Evolutionary conservation across 2,797 vertebrate species (phyloP).

Genomic region (Etheostoma nigrum): DNA sequence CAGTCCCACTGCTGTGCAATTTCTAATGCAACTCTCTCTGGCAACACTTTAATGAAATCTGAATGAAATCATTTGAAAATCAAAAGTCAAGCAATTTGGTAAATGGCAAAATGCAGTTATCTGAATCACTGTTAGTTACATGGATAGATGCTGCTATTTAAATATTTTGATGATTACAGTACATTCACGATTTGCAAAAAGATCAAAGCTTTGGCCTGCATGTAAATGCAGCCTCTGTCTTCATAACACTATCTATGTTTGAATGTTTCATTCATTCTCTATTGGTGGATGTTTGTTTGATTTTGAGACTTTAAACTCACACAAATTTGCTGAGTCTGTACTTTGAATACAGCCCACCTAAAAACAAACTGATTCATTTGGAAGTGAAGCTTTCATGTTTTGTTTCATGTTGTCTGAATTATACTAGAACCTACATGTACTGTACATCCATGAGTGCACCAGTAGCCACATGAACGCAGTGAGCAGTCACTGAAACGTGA

Average conservation of each 20-base stretch:
- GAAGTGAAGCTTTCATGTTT: slow-evolving; percentile 2
- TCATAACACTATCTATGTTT: neutral
- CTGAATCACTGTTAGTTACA: neutral
- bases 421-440: neutral
- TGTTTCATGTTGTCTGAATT: neutral
- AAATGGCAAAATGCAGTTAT: neutral
- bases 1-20: neutral
- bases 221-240: neutral
- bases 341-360: neutral
- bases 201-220: neutral
- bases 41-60: neutral
- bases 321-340: slow-evolving; percentile 4
- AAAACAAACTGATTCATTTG: neutral
- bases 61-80: neutral
- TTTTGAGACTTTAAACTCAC: neutral
- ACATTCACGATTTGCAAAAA: neutral
- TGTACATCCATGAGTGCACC: neutral
- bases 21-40: neutral
- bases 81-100: neutral
- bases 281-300: slow-evolving; percentile 3
- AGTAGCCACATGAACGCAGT: neutral
- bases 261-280: neutral
- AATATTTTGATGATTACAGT: neutral
- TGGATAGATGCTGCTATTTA: neutral
- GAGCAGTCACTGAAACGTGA: slow-evolving; percentile 18